These are phyloP conservation scores for Bhutanitis thaidina DNA, from an alignment of 2,888 invertebrate species.

Conservation along the genomic window DNA sequence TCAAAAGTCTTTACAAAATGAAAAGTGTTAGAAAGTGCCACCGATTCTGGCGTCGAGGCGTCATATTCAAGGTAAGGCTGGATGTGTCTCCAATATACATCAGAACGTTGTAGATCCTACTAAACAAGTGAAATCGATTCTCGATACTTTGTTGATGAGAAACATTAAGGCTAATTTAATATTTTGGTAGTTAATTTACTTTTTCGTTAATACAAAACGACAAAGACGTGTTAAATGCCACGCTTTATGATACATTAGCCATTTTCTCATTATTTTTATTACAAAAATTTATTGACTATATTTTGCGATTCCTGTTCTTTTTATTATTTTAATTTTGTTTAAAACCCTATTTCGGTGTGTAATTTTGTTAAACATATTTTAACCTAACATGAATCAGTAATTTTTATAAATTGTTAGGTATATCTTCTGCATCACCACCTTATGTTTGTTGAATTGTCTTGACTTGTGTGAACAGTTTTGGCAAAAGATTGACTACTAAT, in stretches of 20 bases:
- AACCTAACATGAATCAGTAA: too few relatives aligned
- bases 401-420: neutral
- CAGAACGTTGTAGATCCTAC: constrained; percentile 64
- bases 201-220: constrained; percentile 2
- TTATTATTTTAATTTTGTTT: constrained; percentile 15
- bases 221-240: constrained; percentile 20
- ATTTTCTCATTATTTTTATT: constrained; percentile 6
- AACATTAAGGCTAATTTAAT: constrained; percentile 15
- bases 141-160: neutral
- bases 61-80: constrained; percentile 77
- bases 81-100: constrained; percentile 77
- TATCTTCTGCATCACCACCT: neutral
- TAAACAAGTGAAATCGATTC: constrained; percentile 25
- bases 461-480: constrained; percentile 19
- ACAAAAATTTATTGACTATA: neutral
- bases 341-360: neutral
- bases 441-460: constrained; percentile 9
- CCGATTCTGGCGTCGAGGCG: constrained; percentile 75
- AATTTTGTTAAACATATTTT: too few relatives aligned
- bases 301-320: constrained; percentile 8
- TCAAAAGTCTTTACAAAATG: constrained; percentile 72
- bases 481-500: constrained; percentile 13
- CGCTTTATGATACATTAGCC: constrained; percentile 11
- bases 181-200: neutral
- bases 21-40: constrained; percentile 79